Base-by-base conservation (phyloP, 1,140 invertebrate species). In the Chlorops oryzae region DNA sequence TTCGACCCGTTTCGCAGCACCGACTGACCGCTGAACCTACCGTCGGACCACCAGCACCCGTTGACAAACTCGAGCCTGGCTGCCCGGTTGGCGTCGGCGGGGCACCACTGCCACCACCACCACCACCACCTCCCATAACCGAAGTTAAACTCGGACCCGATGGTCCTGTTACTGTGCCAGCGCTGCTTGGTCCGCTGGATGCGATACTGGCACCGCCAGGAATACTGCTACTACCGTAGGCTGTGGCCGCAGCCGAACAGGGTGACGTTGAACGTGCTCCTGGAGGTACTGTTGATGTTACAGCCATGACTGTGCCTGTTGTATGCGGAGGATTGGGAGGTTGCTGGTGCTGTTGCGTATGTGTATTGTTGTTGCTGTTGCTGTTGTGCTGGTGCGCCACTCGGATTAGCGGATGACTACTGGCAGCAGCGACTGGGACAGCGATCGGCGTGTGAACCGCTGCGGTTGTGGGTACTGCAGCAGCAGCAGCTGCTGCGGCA, bases 1-100 rank as follows among this genome's bases (percentile, higher is more conserved):
- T 88, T 38, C 91, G 78, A 38, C 91, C 91, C 47, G 89, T 92
- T 75, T 95, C 92, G 74, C 92, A 95, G 75, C 92, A 95, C 57
- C 87, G 79, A 54, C 77, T 77, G 21, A 75, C 67, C 3, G 75
- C 63, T 10, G 71, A 57, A 23, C 54, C 47, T 41, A n/a, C 56
- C 55, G 63, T n/a, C 54, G 56, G 52, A 17, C 70, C 61, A 50
- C 50, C 61, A 23, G 52, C 72, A 32, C 72, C 70, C 0, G 52
- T 55, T 3, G 57, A 56, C 12, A 58, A 56, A 13, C 52, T 59
- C 10, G 27, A 51, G 13, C 44, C 44, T 5, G 44, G 27, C 10
- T 41, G 32, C 5, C 52, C 47, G 75, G 68, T 27, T n/a, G 52
- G 47, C 40, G 47, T 50, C 22, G 54, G 59, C 70, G 6, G 80